A percentile compares a stretch with the other conserved stretches of the same genome.
phyloP scores from a whole-genome alignment of 2,113 vertebrate species.

The Theristicus caerulescens region DNA sequence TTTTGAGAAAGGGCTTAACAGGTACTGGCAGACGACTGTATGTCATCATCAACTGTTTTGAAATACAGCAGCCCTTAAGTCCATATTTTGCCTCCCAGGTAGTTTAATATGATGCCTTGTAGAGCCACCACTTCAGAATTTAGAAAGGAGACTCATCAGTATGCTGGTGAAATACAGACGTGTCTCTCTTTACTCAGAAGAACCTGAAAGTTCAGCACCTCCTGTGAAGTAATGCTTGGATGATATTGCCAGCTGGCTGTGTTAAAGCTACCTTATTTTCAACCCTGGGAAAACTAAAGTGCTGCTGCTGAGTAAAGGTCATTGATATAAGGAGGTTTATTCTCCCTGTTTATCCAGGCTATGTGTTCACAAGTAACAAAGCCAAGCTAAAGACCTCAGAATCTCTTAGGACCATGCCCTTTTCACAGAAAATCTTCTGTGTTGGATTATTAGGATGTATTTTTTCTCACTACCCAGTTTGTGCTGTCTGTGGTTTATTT shows the following conservation, averaged over 20 bases:
- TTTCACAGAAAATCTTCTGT: neutral
- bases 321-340: neutral
- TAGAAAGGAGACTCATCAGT: constrained; percentile 52
- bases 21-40: constrained; percentile 17
- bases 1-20: constrained; percentile 35
- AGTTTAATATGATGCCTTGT: constrained; percentile 45
- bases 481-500: neutral
- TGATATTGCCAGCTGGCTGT: constrained; percentile 38
- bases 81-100: constrained; percentile 41
- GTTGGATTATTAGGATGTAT: neutral
- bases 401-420: neutral
- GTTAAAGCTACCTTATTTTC: constrained; percentile 31
- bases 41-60: constrained; percentile 53
- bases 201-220: constrained; percentile 63
- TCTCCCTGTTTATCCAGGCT: constrained; percentile 11
- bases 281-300: constrained; percentile 25
- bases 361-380: constrained; percentile 2
- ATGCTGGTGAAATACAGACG: constrained; percentile 54
- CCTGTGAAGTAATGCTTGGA: constrained; percentile 41
- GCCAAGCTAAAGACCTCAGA: neutral
- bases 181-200: constrained; percentile 44
- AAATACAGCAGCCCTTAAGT: constrained; percentile 56
- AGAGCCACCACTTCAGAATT: constrained; percentile 36
- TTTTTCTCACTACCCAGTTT: neutral
- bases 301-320: constrained; percentile 40